These are phyloP conservation scores for Aratinga solstitialis DNA, from an alignment of 2,797 vertebrate species.

Conservation along the genomic window DNA sequence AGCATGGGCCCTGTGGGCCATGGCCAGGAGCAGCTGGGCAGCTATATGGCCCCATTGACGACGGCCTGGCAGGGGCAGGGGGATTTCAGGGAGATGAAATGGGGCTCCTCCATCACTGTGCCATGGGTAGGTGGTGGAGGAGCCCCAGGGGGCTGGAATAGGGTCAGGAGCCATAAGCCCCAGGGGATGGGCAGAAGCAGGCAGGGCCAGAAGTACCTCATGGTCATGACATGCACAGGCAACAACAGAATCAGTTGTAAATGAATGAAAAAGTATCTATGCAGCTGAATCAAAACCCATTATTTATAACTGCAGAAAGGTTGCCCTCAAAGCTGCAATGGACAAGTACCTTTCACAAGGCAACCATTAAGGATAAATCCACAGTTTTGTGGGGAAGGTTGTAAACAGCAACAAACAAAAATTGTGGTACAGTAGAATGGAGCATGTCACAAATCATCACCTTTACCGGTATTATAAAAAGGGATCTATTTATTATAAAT, in stretches of 20 bases:
- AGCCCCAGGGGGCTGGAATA: rapidly evolving
- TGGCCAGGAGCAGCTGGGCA: rapidly evolving
- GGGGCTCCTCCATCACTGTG: neutral
- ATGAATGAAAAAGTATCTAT: neutral
- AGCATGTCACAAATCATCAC: neutral
- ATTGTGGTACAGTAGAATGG: neutral
- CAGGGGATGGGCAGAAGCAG: neutral
- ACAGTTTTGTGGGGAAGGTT: neutral
- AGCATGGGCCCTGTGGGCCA: rapidly evolving
- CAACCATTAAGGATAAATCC: neutral
- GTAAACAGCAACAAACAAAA: neutral
- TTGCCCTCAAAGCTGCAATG: neutral
- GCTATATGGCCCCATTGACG: neutral
- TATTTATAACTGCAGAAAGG: neutral
- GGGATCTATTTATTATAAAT: neutral
- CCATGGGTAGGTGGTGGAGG: neutral
- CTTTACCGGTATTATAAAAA: neutral
- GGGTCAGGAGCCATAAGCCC: neutral
- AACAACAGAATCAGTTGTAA: neutral
- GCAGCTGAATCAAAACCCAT: neutral
- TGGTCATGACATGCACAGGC: rapidly evolving
- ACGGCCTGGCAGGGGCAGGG: neutral
- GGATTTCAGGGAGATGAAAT: neutral
- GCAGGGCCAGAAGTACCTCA: rapidly evolving
- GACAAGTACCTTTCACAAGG: neutral